Conservation (phyloP, 2,888 invertebrate genomes). For the Acanthosepion pharaonis region DNA sequence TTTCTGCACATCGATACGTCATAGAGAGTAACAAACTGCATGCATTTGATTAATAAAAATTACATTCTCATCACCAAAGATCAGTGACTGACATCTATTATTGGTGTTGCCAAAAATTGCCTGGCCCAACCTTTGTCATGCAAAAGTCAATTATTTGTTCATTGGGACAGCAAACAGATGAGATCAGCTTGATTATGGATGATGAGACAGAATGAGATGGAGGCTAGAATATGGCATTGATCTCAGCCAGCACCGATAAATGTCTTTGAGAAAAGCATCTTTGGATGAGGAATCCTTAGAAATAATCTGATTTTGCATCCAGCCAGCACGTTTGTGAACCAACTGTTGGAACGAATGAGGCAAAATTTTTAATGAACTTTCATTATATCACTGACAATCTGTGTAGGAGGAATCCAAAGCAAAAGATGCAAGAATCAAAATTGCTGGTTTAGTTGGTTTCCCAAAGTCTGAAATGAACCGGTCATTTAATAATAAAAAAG, state of each 20-base stretch:
- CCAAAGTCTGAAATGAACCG: too few species aligned
- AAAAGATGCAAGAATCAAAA: not conserved
- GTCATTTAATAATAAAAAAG: too few species aligned
- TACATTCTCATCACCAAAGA: not conserved
- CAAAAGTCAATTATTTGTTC: not conserved
- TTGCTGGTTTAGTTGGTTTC: too few species aligned
- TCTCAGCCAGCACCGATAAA: not conserved
- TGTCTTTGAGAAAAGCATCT: not conserved
- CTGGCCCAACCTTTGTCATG: not conserved
- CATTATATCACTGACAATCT: not conserved
- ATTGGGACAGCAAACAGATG: not conserved
- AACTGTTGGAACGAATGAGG: not conserved
- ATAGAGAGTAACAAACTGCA: not conserved
- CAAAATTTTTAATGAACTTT: not conserved
- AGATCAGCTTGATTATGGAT: not conserved
- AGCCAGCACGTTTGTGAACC: not conserved
- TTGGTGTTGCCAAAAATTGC: conserved; percentile 14
- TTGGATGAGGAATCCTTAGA: not conserved
- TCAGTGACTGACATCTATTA: not conserved
- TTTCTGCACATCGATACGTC: too few species aligned
- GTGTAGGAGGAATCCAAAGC: not conserved
- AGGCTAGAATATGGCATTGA: not conserved
- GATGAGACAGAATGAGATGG: not conserved
- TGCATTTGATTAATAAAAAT: not conserved
- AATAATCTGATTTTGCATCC: not conserved